A percentile compares a stretch with the other conserved stretches of the same genome.
phyloP scores from a whole-genome alignment of 2,113 vertebrate genomes.

The Chrysemys picta region DNA sequence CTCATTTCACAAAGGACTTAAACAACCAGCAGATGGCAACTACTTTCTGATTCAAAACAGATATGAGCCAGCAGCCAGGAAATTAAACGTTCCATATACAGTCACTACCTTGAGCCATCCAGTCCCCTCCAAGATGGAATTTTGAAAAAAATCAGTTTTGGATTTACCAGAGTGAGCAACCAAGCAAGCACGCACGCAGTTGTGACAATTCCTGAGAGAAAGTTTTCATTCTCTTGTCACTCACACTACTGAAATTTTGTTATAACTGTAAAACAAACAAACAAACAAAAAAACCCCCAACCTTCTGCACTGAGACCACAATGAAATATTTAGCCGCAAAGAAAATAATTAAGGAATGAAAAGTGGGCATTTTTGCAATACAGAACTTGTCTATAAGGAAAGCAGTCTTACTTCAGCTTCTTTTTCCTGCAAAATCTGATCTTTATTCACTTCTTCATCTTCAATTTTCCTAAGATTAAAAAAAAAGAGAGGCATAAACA shows the following conservation, averaged over 20 bases:
- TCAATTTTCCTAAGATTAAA: slow-evolving; percentile 87
- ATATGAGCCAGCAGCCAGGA: neutral
- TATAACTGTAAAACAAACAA: neutral
- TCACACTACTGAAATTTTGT: neutral
- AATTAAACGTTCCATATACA: neutral
- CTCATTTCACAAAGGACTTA: neutral
- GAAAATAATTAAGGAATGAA: neutral
- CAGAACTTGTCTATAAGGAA: neutral
- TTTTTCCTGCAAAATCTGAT: slow-evolving; percentile 97
- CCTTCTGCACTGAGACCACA: neutral
- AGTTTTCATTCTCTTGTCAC: neutral
- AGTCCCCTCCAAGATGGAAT: neutral
- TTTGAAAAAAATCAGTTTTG: neutral
- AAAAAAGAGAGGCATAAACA: neutral
- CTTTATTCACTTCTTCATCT: slow-evolving; percentile 95
- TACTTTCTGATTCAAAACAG: neutral
- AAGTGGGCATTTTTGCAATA: neutral
- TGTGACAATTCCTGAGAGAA: neutral
- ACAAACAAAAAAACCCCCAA: neutral
- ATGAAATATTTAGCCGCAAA: neutral
- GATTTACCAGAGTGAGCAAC: neutral
- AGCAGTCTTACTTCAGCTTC: slow-evolving; percentile 91
- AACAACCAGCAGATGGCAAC: neutral
- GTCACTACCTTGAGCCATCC: neutral
- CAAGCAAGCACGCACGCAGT: neutral